Evolutionary conservation across 2,113 vertebrate genomes (phyloP).

Genomic region (Uropsilus gracilis): DNA sequence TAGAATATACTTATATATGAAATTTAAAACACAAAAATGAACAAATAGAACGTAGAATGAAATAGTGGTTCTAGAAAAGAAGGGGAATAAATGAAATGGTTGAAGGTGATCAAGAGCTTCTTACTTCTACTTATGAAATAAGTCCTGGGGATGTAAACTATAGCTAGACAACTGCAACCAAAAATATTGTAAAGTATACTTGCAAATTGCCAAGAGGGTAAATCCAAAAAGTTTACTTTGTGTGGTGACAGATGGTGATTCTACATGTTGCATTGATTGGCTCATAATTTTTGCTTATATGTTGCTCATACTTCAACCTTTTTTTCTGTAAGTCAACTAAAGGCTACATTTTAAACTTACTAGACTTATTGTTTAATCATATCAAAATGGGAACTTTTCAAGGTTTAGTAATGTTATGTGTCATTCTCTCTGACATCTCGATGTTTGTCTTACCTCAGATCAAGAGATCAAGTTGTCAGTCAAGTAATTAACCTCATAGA

Average conservation of each 20-base stretch:
- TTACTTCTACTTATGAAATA: not conserved
- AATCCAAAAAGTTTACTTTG: not conserved
- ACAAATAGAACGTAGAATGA: not conserved
- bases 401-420: not conserved
- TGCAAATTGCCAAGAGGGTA: not conserved
- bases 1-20: too few relatives aligned
- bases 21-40: not conserved
- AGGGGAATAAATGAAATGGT: not conserved
- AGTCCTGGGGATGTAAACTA: not conserved
- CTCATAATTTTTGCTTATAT: not conserved
- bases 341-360: not conserved
- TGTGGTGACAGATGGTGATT: not conserved
- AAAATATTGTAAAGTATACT: not conserved
- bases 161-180: not conserved
- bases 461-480: not conserved
- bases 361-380: not conserved
- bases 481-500: not conserved
- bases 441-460: not conserved
- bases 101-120: not conserved
- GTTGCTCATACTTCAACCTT: too few relatives aligned
- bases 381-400: not conserved
- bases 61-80: not conserved
- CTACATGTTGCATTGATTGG: not conserved
- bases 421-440: not conserved
- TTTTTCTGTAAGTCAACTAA: not conserved